These are phyloP conservation scores for Condylostylus longicornis DNA, from an alignment of 1,140 invertebrate genomes.

Conservation along the genomic window DNA sequence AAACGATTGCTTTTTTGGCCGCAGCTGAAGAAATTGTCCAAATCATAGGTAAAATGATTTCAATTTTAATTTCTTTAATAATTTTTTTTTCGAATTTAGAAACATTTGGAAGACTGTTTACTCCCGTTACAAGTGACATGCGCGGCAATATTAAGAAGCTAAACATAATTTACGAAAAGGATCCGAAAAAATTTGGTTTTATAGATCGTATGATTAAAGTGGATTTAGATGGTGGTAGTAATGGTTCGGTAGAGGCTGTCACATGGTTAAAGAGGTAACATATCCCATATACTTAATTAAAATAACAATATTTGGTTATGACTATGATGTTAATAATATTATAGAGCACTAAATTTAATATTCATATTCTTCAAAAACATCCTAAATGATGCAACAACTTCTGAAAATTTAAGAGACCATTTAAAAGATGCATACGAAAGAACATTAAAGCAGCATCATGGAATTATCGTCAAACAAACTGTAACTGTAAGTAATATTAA, in stretches of 20 bases:
- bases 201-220: conserved; percentile 48
- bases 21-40: conserved; percentile 42
- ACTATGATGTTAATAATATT: no score
- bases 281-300: background rate
- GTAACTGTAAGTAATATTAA: conserved; percentile 21
- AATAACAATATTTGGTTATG: background rate
- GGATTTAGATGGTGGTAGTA: conserved; percentile 43
- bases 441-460: conserved; percentile 29
- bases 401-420: conserved; percentile 21
- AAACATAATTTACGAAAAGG: conserved; percentile 36
- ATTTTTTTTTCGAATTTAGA: conserved; percentile 37
- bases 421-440: conserved; percentile 27
- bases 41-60: conserved; percentile 40
- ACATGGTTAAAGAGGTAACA: conserved; percentile 23
- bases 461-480: conserved; percentile 29
- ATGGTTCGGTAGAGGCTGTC: conserved; percentile 40
- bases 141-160: conserved; percentile 62
- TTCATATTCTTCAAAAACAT: conserved; percentile 30
- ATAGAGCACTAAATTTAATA: conserved; percentile 24
- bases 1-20: conserved; percentile 43
- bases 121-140: conserved; percentile 56
- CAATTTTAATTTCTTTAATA: conserved; percentile 1
- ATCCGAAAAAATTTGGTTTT: conserved; percentile 39
- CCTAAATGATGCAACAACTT: conserved; percentile 18
- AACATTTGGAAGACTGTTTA: conserved; percentile 53